Conservation (phyloP, 2,888 invertebrate genomes). For the Erpobdella octoculata region DNA sequence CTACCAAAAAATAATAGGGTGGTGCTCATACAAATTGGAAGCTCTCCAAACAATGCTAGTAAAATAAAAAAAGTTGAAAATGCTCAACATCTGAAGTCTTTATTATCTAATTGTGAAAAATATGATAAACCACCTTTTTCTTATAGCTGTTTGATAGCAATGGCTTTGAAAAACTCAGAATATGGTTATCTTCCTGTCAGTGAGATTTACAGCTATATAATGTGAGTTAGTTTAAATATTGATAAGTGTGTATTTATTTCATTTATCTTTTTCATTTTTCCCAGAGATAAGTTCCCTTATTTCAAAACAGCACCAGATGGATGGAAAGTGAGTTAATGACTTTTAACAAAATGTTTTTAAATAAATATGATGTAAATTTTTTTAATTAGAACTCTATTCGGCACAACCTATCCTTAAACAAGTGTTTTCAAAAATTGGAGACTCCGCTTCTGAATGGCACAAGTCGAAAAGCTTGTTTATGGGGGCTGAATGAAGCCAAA, state of each 20-base stretch:
- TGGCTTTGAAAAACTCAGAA: constrained; percentile 91
- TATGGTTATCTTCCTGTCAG: constrained; percentile 90
- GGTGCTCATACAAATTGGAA: constrained; percentile 22
- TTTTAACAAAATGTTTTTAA: constrained; percentile 14
- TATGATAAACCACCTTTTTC: constrained; percentile 81
- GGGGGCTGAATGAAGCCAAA: constrained; percentile 93
- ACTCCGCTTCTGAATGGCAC: constrained; percentile 65
- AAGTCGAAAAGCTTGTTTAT: constrained; percentile 64
- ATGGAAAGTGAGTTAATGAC: constrained; percentile 79
- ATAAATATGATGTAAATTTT: constrained; percentile 5
- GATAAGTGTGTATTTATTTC: not conserved
- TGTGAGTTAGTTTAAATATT: constrained; percentile 59
- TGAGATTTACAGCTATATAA: constrained; percentile 97
- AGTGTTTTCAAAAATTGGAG: constrained; percentile 96
- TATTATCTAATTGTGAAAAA: constrained; percentile 1
- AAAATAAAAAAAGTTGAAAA: not conserved
- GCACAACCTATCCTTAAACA: constrained; percentile 91
- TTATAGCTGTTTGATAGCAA: constrained; percentile 92
- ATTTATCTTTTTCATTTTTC: constrained; percentile 8
- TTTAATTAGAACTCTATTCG: constrained; percentile 90
- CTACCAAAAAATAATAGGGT: not conserved
- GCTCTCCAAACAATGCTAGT: constrained; percentile 37
- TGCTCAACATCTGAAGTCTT: not conserved
- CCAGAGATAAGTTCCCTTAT: constrained; percentile 90
- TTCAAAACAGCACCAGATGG: constrained; percentile 96